phyloP scores from a whole-genome alignment of 2,797 vertebrate species.

The Huso huso region DNA sequence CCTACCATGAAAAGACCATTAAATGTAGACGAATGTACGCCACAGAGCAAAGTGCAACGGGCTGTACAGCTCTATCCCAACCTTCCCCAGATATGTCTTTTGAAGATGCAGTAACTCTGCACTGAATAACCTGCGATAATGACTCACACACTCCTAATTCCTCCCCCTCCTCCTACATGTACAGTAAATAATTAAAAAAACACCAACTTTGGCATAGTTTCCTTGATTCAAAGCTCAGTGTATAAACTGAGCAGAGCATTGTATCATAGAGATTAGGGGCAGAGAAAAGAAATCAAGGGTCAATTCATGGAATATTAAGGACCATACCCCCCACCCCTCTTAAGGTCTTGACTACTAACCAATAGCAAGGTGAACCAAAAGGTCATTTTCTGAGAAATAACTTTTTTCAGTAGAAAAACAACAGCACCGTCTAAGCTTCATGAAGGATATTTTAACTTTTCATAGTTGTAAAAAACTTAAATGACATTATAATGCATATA shows the following conservation, averaged over 20 bases:
- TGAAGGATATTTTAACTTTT: no score
- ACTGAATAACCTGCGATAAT: background rate
- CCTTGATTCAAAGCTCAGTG: constrained; percentile 5
- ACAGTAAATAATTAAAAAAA: constrained; percentile 1
- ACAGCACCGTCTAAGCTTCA: no score
- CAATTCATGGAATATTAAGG: background rate
- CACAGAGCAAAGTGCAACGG: no score
- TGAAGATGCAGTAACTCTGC: constrained; percentile 9
- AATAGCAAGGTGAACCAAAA: background rate
- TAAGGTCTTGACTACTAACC: background rate
- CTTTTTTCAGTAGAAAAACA: no score
- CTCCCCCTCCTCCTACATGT: background rate
- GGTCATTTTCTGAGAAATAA: background rate
- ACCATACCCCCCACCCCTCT: background rate
- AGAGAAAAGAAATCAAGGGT: background rate
- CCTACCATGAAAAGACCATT: no score
- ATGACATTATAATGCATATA: no score
- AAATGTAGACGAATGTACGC: no score
- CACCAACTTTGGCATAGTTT: constrained; percentile 10
- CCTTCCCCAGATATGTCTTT: constrained; percentile 10
- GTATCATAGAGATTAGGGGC: background rate
- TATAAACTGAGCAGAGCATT: background rate
- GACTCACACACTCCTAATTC: background rate
- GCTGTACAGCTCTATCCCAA: constrained; percentile 1
- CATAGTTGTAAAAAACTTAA: no score